Evolutionary conservation across 1,140 invertebrate species (phyloP).

Genomic region (Apolygus lucorum): DNA sequence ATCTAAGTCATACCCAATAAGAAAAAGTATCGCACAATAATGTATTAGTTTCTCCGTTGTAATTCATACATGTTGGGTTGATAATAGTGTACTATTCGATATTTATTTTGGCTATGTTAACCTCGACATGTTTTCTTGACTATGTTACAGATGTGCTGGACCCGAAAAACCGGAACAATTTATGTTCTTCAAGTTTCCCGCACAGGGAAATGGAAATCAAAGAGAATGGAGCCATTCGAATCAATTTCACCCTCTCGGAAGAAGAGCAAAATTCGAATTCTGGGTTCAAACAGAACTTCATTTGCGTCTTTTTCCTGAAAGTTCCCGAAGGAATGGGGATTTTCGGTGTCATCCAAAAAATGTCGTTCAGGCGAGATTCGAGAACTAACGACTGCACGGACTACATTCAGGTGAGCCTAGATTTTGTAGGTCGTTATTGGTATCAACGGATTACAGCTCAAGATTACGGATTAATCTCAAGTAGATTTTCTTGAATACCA

Average conservation of each 20-base stretch:
- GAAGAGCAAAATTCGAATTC: conserved; percentile 5
- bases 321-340: conserved; percentile 24
- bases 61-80: background rate
- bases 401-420: conserved; percentile 34
- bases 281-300: conserved; percentile 22
- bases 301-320: conserved; percentile 28
- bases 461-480: too few relatives aligned
- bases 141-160: background rate
- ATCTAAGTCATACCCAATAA: background rate
- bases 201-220: conserved; percentile 8
- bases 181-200: background rate
- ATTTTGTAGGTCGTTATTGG: too few relatives aligned
- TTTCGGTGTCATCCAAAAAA: conserved; percentile 33
- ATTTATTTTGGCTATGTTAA: background rate
- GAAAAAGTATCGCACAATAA: background rate
- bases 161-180: background rate
- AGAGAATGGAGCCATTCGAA: background rate
- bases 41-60: background rate
- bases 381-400: conserved; percentile 33
- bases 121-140: background rate
- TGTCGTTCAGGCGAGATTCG: conserved; percentile 31
- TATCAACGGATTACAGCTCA: too few relatives aligned
- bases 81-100: background rate
- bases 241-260: background rate
- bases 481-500: too few relatives aligned